Percentiles rank a stretch among this genome's conserved stretches.
phyloP scores from a whole-genome alignment of 1,140 invertebrate species.

The Thereuonema tuberculata region DNA sequence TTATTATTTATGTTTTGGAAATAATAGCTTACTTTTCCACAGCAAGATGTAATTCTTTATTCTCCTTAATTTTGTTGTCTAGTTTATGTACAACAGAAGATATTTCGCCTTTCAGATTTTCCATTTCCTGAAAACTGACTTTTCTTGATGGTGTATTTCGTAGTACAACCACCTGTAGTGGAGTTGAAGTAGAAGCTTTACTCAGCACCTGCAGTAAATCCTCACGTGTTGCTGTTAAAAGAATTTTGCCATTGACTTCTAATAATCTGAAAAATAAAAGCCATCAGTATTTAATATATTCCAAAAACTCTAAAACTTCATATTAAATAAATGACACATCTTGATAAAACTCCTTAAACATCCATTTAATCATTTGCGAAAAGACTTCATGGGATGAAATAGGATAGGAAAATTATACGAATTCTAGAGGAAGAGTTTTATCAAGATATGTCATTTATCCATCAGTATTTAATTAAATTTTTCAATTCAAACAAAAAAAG shows the following conservation, averaged over 20 bases:
- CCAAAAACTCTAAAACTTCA: too few relatives aligned
- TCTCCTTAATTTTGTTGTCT: constrained; percentile 7
- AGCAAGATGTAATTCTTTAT: background rate
- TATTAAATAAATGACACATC: too few relatives aligned
- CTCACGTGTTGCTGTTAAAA: constrained; percentile 43
- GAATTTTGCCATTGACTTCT: constrained; percentile 66
- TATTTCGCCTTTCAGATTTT: constrained; percentile 5
- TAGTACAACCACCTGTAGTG: background rate
- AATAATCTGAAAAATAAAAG: constrained; percentile 44
- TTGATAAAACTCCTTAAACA: too few relatives aligned
- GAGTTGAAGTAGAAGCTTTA: background rate
- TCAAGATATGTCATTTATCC: too few relatives aligned
- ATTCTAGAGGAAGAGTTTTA: too few relatives aligned
- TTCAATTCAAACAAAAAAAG: too few relatives aligned
- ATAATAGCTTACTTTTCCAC: constrained; percentile 5
- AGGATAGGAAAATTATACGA: too few relatives aligned
- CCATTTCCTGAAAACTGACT: background rate
- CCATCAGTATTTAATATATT: too few relatives aligned
- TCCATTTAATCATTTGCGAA: too few relatives aligned
- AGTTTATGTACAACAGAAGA: constrained; percentile 4
- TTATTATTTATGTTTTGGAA: too few relatives aligned
- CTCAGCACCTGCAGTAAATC: background rate
- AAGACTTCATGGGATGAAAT: too few relatives aligned
- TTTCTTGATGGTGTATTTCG: background rate
- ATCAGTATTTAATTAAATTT: too few relatives aligned